phyloP scores from a whole-genome alignment of 2,888 invertebrate species.

The Corbicula japonica region DNA sequence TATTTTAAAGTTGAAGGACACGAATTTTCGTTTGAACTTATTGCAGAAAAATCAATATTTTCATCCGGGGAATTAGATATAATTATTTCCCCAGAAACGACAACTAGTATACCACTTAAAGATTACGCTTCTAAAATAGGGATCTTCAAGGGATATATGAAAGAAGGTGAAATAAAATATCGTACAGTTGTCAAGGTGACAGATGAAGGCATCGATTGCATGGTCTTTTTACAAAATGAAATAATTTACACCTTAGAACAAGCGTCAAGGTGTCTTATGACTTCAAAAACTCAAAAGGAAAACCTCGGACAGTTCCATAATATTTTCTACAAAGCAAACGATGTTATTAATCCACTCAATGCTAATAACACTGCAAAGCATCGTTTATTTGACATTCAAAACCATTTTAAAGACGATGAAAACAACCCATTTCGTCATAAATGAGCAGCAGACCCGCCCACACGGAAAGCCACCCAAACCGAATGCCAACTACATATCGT shows the following conservation, averaged over 20 bases:
- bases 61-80: too few relatives aligned
- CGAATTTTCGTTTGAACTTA: conserved; percentile 1
- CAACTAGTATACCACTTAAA: too few relatives aligned
- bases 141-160: conserved; percentile 20
- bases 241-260: conserved; percentile 52
- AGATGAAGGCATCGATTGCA: conserved; percentile 38
- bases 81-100: too few relatives aligned
- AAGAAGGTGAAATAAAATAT: neutral
- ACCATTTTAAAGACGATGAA: neutral
- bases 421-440: too few relatives aligned
- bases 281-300: neutral
- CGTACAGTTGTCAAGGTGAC: conserved; percentile 37
- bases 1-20: conserved; percentile 4
- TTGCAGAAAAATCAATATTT: neutral
- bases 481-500: conserved; percentile 78
- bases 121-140: neutral
- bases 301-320: neutral
- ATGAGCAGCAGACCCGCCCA: too few relatives aligned
- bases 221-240: conserved; percentile 29
- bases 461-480: conserved; percentile 6
- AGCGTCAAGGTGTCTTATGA: conserved; percentile 6
- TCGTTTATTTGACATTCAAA: too few relatives aligned
- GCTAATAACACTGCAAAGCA: too few relatives aligned
- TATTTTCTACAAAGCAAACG: conserved; percentile 40
- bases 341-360: too few relatives aligned